Evolutionary conservation across 2,888 invertebrate genomes (phyloP), one percentile per base, ranked within the genome.

Genomic region (Cryptocephalus moraei): DNA sequence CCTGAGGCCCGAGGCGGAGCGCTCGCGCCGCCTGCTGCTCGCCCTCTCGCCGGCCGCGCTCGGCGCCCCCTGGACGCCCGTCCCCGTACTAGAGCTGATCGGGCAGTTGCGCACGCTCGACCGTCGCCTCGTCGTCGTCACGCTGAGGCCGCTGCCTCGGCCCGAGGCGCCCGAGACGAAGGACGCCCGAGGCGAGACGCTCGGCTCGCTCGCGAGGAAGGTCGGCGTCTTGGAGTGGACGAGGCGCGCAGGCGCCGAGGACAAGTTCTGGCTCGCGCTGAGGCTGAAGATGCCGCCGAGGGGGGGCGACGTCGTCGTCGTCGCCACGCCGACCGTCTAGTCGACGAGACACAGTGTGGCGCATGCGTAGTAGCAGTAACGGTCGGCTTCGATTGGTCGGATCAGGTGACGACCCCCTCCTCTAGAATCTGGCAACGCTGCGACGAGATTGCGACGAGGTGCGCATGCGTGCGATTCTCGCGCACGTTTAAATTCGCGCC

Each of bases 191-290:
- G 80, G 78, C 50, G 75, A 73, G 67, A 75, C 74, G 49, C 66
- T 75, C 62, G 72, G 70, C 61, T 68, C 64, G 41, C 61, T 31
- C 33, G 13, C 12, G 11, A 14, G 32, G 11, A 71, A 71, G 57
- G 66, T 75, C 57, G 73, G 71, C 49, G 70, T 76, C 55, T 72
- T 76, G 54, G 63, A 74, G 51, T 79, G 79, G 78, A 70, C 58
- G 31, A 47, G 53, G 12, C 56, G 57, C 41, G 6, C 22, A 2
- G 22, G 3, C 3, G 57, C 59, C 13, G 62, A 65, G 41, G 62
- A 63, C 22, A 75, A 73, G 58, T 82, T 83, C 71, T 84, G 83
- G 83, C 76, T 79, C 50, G 71, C 75, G 57, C 71, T 84, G 57
- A 75, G 82, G 40, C 73, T 82, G 49, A 76, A 77, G 44, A 72